phyloP scores from a whole-genome alignment of 2,888 invertebrate genomes.

The Sthenelais limicola region DNA sequence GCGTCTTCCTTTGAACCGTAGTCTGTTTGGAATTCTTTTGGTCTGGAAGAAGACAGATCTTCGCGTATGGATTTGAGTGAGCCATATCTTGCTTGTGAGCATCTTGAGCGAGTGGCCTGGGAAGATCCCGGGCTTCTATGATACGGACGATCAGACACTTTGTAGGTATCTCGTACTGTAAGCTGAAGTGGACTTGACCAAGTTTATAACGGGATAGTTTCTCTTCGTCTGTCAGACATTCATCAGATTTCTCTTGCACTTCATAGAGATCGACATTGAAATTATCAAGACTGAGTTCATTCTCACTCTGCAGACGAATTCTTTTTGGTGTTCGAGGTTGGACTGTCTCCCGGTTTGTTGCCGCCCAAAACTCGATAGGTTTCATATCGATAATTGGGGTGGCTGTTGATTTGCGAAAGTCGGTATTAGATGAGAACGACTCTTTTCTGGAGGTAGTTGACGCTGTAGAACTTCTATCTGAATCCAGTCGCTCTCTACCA shows the following conservation, averaged over 20 bases:
- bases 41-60: conserved; percentile 72
- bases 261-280: conserved; percentile 71
- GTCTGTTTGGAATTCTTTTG: conserved; percentile 73
- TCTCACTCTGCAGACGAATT: conserved; percentile 64
- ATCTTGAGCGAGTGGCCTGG: conserved; percentile 68
- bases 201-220: conserved; percentile 67
- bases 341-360: conserved; percentile 66
- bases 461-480: conserved; percentile 51
- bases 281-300: conserved; percentile 70
- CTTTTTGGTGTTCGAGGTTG: conserved; percentile 66
- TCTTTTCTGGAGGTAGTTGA: conserved; percentile 41
- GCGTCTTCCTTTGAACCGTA: conserved; percentile 73
- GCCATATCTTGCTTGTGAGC: conserved; percentile 72
- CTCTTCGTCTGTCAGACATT: conserved; percentile 68
- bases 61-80: conserved; percentile 73
- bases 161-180: conserved; percentile 70
- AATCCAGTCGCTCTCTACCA: conserved; percentile 62
- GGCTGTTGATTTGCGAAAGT: conserved; percentile 59
- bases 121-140: conserved; percentile 72
- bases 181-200: conserved; percentile 70
- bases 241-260: conserved; percentile 51
- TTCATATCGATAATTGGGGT: conserved; percentile 72
- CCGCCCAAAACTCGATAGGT: conserved; percentile 73
- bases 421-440: conserved; percentile 58
- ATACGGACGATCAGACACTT: conserved; percentile 70